phyloP scores from a whole-genome alignment of 2,888 invertebrate species.

The Lasioglossum pauxillum region DNA sequence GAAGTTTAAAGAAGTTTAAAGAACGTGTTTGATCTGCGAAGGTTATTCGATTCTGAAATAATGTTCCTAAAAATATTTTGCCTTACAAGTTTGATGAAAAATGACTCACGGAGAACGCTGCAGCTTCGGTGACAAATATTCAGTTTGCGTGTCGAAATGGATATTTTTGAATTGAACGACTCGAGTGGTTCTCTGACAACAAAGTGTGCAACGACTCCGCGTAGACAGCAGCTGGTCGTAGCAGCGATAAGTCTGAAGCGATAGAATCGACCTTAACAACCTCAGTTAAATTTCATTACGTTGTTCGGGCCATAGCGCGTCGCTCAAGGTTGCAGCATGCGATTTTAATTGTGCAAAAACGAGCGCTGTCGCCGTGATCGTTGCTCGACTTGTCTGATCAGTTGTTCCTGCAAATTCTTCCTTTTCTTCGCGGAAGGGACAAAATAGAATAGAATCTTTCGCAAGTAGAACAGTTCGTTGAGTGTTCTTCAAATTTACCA shows the following conservation, averaged over 20 bases:
- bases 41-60: too few relatives aligned
- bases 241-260: conserved; percentile 36
- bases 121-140: background rate
- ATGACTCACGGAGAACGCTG: background rate
- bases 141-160: background rate
- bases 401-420: background rate
- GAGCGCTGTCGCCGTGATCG: conserved; percentile 44
- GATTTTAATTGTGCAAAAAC: conserved; percentile 63
- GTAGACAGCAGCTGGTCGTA: conserved; percentile 31
- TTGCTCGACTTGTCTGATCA: conserved; percentile 25
- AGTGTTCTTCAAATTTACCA: too few relatives aligned
- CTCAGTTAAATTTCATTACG: conserved; percentile 69
- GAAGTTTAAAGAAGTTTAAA: too few relatives aligned
- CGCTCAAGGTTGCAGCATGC: conserved; percentile 42
- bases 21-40: too few relatives aligned
- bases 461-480: background rate
- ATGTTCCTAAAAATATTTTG: too few relatives aligned
- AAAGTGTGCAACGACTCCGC: conserved; percentile 14
- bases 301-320: conserved; percentile 32
- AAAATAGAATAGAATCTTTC: background rate
- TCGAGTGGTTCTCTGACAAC: background rate
- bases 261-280: conserved; percentile 67
- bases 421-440: background rate
- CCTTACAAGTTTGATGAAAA: background rate
- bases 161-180: background rate